Conservation (phyloP, 2,888 invertebrate species). For the Unio pictorum region DNA sequence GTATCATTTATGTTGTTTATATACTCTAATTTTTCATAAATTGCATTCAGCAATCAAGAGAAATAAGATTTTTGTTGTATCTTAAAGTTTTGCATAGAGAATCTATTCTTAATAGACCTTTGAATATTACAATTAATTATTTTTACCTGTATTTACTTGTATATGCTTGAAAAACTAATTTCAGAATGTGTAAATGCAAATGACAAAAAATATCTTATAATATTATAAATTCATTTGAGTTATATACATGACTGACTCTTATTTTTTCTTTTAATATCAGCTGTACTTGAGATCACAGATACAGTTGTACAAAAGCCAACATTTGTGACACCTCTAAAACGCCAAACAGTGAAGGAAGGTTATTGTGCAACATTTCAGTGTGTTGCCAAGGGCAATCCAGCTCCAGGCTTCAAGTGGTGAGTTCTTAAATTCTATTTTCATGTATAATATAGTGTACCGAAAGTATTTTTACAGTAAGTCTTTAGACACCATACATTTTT, state of each 20-base stretch:
- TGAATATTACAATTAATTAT: no score
- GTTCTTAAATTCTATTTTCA: not conserved
- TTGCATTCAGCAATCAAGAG: no score
- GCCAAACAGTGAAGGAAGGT: constrained; percentile 36
- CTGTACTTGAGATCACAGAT: constrained; percentile 22
- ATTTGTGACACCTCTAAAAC: constrained; percentile 33
- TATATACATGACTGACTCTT: no score
- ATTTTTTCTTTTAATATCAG: constrained; percentile 7
- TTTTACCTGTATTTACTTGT: no score
- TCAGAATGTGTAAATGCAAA: not conserved
- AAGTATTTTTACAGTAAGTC: no score
- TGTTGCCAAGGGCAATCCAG: constrained; percentile 32
- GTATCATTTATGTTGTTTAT: no score
- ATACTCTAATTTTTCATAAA: no score
- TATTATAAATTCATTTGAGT: not conserved
- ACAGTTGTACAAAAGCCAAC: constrained; percentile 30
- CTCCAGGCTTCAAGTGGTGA: constrained; percentile 44
- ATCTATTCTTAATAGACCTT: no score
- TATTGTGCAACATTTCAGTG: constrained; percentile 31
- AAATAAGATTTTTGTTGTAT: no score
- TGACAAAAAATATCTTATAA: not conserved
- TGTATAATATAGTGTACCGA: no score
- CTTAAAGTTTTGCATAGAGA: no score
- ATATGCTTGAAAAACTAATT: not conserved
- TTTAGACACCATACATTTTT: no score